Conservation (phyloP, 1,140 invertebrate species). For the Lucilia sericata region DNA sequence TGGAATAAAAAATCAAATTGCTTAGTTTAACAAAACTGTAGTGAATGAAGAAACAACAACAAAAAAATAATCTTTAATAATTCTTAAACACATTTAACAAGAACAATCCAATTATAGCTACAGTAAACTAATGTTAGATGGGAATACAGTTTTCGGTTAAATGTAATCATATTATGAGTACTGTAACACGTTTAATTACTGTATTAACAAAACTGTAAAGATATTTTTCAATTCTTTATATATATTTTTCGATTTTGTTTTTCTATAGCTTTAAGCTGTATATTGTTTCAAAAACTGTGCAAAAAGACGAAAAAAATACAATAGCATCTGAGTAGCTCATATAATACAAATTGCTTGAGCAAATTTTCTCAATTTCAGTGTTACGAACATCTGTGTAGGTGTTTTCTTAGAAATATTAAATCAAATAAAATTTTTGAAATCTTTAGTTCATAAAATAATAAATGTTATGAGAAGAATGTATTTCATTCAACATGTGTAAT, state of each 20-base stretch:
- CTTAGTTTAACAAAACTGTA: not conserved
- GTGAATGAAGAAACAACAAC: not conserved
- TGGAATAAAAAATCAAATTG: not conserved
- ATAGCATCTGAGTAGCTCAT: too few species aligned
- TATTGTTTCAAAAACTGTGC: not conserved
- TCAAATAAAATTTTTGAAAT: not conserved
- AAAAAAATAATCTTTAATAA: slow-evolving; percentile 4
- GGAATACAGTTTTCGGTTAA: too few species aligned
- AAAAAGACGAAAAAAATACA: too few species aligned
- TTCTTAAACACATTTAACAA: slow-evolving; percentile 13
- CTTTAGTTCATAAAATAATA: not conserved
- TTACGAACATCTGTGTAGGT: not conserved
- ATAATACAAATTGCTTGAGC: not conserved
- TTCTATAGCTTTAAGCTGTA: not conserved
- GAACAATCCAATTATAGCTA: not conserved
- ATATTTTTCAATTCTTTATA: too few species aligned
- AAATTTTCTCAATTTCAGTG: slow-evolving; percentile 10
- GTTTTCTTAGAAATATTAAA: not conserved
- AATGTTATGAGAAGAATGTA: not conserved
- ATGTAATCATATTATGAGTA: too few species aligned
- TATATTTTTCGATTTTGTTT: not conserved
- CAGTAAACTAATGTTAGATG: too few species aligned
- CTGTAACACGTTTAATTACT: too few species aligned
- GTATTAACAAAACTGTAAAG: too few species aligned
- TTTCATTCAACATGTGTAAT: not conserved